Evolutionary conservation across 2,888 invertebrate species (phyloP), one percentile per base, ranked within the genome.

Genomic region (Acronicta leporina): DNA sequence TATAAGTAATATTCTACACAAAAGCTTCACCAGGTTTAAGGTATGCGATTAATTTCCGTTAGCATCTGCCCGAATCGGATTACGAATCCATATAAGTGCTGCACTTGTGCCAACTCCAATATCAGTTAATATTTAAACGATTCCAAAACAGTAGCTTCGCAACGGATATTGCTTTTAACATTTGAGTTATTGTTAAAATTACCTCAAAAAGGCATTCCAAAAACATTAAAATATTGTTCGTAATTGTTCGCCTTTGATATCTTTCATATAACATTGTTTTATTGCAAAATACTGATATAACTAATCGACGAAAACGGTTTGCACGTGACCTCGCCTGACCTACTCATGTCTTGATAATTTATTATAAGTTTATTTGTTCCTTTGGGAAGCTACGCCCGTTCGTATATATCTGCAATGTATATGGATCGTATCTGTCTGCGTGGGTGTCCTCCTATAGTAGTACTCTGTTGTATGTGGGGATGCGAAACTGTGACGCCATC

Each of bases 401-500:
- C 41, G 13, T 43, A 48, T 43, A 48, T 16, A 33, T 33, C 33
- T 11, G 11, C 27, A 33, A 33, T 45, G 13, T 46, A 45, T 57
- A n/a, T 59, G 40, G 42, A 67, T 42, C 49, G 43, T 53, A 40
- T 43, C 38, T 16, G 30, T 30, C 47, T 30, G 25, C 42, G 56
- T 63, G 53, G 68, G 56, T 51, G 56, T 38, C 50, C 38, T 73
- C 42, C 53, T 73, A 62, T 61, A 33, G 9, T 33, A 14, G 33
- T 43, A 16, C 40, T 25, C 20, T 14, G 57, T 61, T 59, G 69
- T 66, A 71, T n/a, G 52, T 47, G 53, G 58, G 62, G 66, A 64
- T 62, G 60, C 55, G 63, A 59, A 54, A 49, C 67, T 66, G 56
- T 66, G 74, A 70, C 77, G 78, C 75, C 82, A 84, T 83, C 79